Percentiles rank a stretch among this genome's conserved stretches.
Evolutionary conservation across 2,797 vertebrate genomes (phyloP).

Genomic region (Aeoliscus strigatus): DNA sequence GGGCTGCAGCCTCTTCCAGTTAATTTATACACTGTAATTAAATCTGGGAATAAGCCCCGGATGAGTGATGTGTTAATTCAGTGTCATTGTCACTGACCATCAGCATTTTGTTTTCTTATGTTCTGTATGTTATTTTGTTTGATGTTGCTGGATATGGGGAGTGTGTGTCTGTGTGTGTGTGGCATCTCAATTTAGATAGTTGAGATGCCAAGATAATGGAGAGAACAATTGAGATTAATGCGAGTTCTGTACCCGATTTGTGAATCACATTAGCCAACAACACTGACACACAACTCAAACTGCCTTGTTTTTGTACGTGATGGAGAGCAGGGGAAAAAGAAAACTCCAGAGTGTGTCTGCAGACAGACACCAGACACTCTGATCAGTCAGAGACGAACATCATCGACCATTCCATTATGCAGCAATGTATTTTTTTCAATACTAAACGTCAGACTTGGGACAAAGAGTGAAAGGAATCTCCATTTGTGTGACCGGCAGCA

Average conservation of each 20-base stretch:
- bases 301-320: no score
- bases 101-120: conserved; percentile 32
- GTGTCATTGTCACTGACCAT: conserved; percentile 31
- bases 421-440: conserved; percentile 72
- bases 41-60: conserved; percentile 26
- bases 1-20: conserved; percentile 23
- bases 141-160: conserved; percentile 10
- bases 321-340: no score
- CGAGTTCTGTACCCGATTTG: no score
- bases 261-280: no score
- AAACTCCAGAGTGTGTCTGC: no score
- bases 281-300: no score
- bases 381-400: conserved; percentile 53
- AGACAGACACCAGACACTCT: no score
- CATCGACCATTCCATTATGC: conserved; percentile 64
- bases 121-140: conserved; percentile 22
- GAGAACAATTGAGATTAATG: no score
- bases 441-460: conserved; percentile 60
- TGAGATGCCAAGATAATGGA: no score
- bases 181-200: no score
- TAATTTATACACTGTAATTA: conserved; percentile 58
- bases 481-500: conserved; percentile 46
- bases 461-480: conserved; percentile 56
- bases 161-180: no score
- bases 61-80: conserved; percentile 36